Base-by-base conservation (phyloP, 2,888 invertebrate genomes). In the Volucella inflata region DNA sequence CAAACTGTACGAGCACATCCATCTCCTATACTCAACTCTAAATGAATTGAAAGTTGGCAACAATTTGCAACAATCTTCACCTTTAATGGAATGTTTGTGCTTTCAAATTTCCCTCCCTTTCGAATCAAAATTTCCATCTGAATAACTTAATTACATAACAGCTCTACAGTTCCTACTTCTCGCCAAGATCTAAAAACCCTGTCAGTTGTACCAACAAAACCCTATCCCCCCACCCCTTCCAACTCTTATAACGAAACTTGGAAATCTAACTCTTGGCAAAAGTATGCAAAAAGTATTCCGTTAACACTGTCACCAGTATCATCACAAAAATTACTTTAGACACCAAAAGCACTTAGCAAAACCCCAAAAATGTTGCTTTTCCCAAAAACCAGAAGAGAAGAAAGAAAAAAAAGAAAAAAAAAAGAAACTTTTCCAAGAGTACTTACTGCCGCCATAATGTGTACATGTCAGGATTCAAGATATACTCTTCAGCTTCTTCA, bases 281-380 rank as follows among this genome's bases (percentile, higher is more conserved):
- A 84, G 79, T 79, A 84, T 84, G 75, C 74, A 46, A 59, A 78
- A 84, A 84, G 83, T 79, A 84, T 84, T 79, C 74, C 50, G 59
- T 74, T 64, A 74, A 68, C 77, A 78, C 50, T 53, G 57, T 78
- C 50, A 74, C 30, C 51, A 74, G 68, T 65, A 59, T 70, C 68
- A 70, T 83, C 83, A 70, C 44, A 42, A 67, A 68, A 68, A 78
- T 72, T 67, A 57, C 68, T 72, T 68, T 44, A 51, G 60, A 74
- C 74, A 65, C 64, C 70, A 38, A 79, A 78, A 84, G 53, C 74
- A 75, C 83, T 79, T 84, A 70, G 40, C 30, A 57, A 78, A 78
- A 57, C 64, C 83, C 60, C 78, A 74, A 74, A 74, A 78, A 70
- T 74, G 44, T 74, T 59, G 12, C 46, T 42, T 12, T 30, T 30